These are phyloP conservation scores for Porphyrio hochstetteri DNA, from an alignment of 2,113 vertebrate genomes.

Conservation along the genomic window DNA sequence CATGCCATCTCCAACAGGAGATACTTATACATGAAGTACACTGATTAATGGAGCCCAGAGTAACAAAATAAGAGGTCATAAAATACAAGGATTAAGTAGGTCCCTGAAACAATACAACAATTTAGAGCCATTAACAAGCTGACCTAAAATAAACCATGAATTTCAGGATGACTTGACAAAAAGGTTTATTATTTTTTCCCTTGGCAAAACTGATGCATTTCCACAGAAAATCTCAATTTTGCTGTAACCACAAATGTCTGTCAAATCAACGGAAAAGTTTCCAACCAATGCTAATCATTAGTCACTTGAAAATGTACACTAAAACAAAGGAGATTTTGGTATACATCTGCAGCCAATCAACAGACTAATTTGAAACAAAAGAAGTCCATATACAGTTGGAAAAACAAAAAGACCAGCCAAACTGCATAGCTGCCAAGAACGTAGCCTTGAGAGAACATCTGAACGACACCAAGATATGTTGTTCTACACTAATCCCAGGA, in stretches of 20 bases:
- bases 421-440: conserved; percentile 24
- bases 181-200: background rate
- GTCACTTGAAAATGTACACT: conserved; percentile 39
- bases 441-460: conserved; percentile 28
- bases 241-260: conserved; percentile 25
- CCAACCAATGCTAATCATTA: conserved; percentile 33
- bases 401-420: conserved; percentile 56
- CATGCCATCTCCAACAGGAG: background rate
- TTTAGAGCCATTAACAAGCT: background rate
- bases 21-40: background rate
- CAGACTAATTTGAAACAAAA: conserved; percentile 61
- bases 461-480: background rate
- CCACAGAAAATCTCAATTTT: conserved; percentile 47
- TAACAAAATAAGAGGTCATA: background rate
- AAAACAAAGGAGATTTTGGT: conserved; percentile 28
- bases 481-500: background rate
- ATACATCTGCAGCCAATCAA: conserved; percentile 61
- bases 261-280: conserved; percentile 15
- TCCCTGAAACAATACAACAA: background rate
- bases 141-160: conserved; percentile 54
- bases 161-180: conserved; percentile 52
- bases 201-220: conserved; percentile 30
- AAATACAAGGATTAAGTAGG: background rate
- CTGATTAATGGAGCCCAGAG: background rate
- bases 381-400: conserved; percentile 57